A percentile compares a stretch with the other conserved stretches of the same genome.
These are phyloP conservation scores for Lasiurus cinereus DNA, from an alignment of 2,113 vertebrate species.

Conservation along the genomic window DNA sequence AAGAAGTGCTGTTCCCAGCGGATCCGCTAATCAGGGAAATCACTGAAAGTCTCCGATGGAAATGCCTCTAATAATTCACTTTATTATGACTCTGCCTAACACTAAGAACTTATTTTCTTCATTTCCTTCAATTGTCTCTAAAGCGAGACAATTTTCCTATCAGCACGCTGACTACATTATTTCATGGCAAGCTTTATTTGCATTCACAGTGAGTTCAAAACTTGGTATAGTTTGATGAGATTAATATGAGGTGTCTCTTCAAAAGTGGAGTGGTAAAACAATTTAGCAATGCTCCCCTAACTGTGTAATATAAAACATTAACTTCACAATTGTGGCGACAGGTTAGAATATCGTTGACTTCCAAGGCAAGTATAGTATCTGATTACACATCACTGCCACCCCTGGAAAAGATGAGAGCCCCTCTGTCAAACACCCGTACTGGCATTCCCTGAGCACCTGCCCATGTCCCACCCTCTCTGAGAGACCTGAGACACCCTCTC, in stretches of 20 bases:
- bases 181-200: constrained; percentile 39
- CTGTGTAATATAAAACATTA: constrained; percentile 65
- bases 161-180: constrained; percentile 32
- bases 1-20: neutral
- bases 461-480: neutral
- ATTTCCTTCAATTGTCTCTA: constrained; percentile 64
- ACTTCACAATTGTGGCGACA: constrained; percentile 65
- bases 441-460: neutral
- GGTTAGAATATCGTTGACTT: constrained; percentile 60
- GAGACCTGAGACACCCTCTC: neutral
- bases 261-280: constrained; percentile 65
- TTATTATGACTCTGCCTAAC: constrained; percentile 58
- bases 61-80: constrained; percentile 63
- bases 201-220: constrained; percentile 61
- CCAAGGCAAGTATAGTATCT: constrained; percentile 57
- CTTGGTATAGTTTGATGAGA: constrained; percentile 62
- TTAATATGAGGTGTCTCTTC: constrained; percentile 68
- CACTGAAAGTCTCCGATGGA: constrained; percentile 56
- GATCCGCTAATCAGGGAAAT: constrained; percentile 42
- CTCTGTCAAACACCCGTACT: neutral
- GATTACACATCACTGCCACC: constrained; percentile 31
- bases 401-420: neutral
- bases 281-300: constrained; percentile 43
- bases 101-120: constrained; percentile 56
- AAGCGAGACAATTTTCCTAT: constrained; percentile 67